Conservation (phyloP, 2,113 vertebrate species). For the Rhineura floridana region DNA sequence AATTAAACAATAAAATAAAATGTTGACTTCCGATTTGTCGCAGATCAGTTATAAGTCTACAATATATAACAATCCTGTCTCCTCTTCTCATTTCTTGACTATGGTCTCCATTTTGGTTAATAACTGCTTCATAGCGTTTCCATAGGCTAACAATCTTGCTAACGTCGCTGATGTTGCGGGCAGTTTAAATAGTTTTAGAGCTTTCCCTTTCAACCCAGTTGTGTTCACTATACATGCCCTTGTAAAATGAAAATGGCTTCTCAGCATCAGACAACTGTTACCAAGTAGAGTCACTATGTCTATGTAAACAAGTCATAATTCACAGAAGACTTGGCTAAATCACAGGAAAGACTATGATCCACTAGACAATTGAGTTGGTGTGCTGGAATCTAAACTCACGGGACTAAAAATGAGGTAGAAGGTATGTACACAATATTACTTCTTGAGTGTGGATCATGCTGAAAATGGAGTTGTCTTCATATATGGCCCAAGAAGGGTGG, state of each 20-base stretch:
- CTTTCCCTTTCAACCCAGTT: slow-evolving; percentile 4
- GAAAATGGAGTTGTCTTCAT: neutral
- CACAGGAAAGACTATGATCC: neutral
- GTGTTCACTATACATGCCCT: neutral
- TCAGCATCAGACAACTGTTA: slow-evolving; percentile 11
- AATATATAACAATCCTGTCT: no score
- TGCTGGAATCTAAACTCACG: neutral
- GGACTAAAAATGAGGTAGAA: neutral
- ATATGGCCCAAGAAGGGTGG: rapidly evolving
- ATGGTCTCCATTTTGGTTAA: neutral
- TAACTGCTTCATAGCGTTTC: neutral
- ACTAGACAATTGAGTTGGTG: neutral
- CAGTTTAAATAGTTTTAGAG: neutral
- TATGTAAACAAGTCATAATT: slow-evolving; percentile 6
- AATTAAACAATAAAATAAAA: no score
- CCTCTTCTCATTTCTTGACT: no score
- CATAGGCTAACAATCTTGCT: neutral
- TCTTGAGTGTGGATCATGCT: neutral
- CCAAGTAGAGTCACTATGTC: slow-evolving; percentile 21
- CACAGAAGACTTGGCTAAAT: slow-evolving; percentile 10
- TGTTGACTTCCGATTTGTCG: no score
- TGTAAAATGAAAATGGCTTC: slow-evolving; percentile 12
- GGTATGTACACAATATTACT: neutral
- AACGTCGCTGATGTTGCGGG: neutral
- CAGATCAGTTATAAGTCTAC: no score